Base-by-base conservation (phyloP, 1,140 invertebrate genomes). In the Lasioglossum baleicum region DNA sequence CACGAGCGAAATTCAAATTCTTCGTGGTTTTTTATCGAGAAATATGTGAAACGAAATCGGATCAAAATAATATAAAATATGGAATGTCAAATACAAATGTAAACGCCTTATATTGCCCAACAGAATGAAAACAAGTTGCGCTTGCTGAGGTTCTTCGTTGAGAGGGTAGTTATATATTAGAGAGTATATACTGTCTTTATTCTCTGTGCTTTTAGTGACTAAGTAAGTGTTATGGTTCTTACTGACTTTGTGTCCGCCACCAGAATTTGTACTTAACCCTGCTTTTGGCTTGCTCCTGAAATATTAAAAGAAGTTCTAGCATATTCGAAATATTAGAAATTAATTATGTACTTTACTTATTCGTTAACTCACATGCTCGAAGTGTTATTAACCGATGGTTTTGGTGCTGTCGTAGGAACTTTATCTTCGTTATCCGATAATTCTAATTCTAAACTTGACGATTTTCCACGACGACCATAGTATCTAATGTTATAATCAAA, bases 191-290 rank as follows among this genome's bases (percentile, higher is more conserved):
- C 65, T 85, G 83, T 87, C 81, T 85, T 82, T 87, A 84, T 87
- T 87, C 81, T 87, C 85, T 81, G 83, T 80, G 84, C 89, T 85
- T 92, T 93, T 92, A 93, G 87, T 91, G 91, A 92, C 90, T 93
- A 93, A 92, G 87, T 92, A 91, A 94, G 93, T 94, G 95, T 95
- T 94, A 95, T 94, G 95, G 96, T 97, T 97, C 97, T 97, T 98
- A 98, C 97, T 97, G 97, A 97, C 97, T 97, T 98, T 97, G 96
- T 95, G 95, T 95, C 96, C 95, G 94, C 94, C 94, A 95, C 95
- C 95, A 95, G 95, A 94, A 95, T 96, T 96, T 91, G 92, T 93
- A 94, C 94, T 94, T 93, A 94, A 92, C 92, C 93, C 93, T 93
- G 93, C 91, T 90, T 93, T 93, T 92, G 92, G 90, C 89, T 92